Evolutionary conservation across 2,113 vertebrate species (phyloP), one percentile per base, ranked within the genome.

Genomic region (Hippocampus abdominalis): DNA sequence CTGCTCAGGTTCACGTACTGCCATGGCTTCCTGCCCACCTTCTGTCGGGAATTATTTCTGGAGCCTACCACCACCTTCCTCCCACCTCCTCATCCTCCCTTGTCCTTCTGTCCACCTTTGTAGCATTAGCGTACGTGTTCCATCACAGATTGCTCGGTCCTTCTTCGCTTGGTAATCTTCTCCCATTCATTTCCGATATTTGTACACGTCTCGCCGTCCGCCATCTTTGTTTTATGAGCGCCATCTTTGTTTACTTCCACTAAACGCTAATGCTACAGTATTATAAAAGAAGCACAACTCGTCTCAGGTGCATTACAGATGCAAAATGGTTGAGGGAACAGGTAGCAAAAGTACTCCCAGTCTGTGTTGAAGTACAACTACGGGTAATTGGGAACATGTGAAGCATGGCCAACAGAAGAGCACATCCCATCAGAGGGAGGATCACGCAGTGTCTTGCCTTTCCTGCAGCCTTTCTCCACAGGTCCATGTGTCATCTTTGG

Each of bases 1-100:
- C 48, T 21, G 29, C 65, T 67, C 29, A 54, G 23, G 65, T 39
- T 67, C 65, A 67, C 65, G 29, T 67, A 44, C 65, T 67, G 65
- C 65, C 65, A 10, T 67, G 65, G 65, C 65, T 53, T 15, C 65
- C 18, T 51, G 65, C 65, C 65, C 27, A 51, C 65, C 65, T 54
- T 67, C 65, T 67, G 65, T 67, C 6, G 20, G 29, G 18, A 36
- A 54, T 67, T 67, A 67, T 67, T 67, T 67, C 46, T 32, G 49
- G 46, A 53, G 46, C 42, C 63, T 12, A 67, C 27, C 44, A 32
- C 46, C 65, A 13, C 48, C 48, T n/a, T 54, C 48, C 16, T 27
- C 18, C 62, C n/a, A 18, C 64, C 63, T 44, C 29, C 63, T 44
- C 29, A n/a, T 25, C 20, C 39, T 64, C 64, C 2, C 42, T 46